phyloP scores from a whole-genome alignment of 2,797 vertebrate genomes.

The Diplodus sargus region DNA sequence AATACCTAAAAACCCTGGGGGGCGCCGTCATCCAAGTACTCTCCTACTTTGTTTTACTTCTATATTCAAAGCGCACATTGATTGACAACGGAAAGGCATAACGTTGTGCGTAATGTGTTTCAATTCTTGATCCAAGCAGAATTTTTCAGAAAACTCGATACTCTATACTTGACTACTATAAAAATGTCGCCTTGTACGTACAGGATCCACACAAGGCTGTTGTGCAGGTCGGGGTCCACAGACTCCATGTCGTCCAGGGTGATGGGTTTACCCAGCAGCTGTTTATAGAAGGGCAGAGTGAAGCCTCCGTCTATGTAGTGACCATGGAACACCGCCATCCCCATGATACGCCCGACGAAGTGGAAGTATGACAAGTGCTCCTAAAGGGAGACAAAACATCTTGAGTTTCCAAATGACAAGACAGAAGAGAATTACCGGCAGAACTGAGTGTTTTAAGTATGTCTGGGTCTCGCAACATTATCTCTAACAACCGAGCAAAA shows the following conservation, averaged over 20 bases:
- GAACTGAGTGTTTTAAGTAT: neutral
- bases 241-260: conserved; percentile 98
- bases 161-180: neutral
- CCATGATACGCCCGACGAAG: conserved; percentile 98
- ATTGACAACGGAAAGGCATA: neutral
- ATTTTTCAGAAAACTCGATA: neutral
- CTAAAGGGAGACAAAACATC: conserved; percentile 72
- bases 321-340: conserved; percentile 98
- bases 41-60: neutral
- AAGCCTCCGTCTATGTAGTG: conserved; percentile 99
- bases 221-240: conserved; percentile 97
- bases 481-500: conserved; percentile 16
- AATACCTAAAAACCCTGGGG: conserved; percentile 27
- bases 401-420: conserved; percentile 39
- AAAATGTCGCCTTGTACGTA: conserved; percentile 75
- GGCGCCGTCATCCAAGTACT: conserved; percentile 46
- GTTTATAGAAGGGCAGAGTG: conserved; percentile 97
- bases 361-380: conserved; percentile 99
- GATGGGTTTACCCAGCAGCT: conserved; percentile 97
- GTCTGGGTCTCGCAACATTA: neutral
- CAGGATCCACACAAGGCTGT: conserved; percentile 99
- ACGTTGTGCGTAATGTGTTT: neutral
- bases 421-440: neutral
- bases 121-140: neutral
- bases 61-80: neutral